Percentiles rank a stretch among this genome's conserved stretches.
phyloP scores from a whole-genome alignment of 2,113 vertebrate genomes.

The Hassar affinis region DNA sequence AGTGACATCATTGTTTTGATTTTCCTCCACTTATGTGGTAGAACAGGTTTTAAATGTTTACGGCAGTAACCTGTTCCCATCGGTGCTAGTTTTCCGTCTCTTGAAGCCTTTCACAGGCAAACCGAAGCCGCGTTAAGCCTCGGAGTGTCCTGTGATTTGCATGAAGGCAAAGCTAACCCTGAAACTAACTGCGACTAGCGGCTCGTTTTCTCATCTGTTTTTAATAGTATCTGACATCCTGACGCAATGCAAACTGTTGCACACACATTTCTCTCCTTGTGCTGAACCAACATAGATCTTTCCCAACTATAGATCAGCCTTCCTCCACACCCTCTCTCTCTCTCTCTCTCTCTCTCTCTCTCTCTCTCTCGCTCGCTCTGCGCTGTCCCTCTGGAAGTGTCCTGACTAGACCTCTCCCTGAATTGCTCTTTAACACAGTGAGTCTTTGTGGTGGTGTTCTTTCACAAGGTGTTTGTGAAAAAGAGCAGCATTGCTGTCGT shows the following conservation, averaged over 20 bases:
- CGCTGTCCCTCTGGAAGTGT: conserved; percentile 63
- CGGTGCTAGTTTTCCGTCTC: background rate
- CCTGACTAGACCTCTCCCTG: conserved; percentile 65
- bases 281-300: conserved; percentile 60
- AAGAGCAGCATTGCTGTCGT: conserved; percentile 63
- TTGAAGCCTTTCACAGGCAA: conserved; percentile 11
- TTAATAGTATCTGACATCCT: conserved; percentile 49
- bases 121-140: conserved; percentile 5
- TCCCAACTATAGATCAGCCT: conserved; percentile 60
- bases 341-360: conserved; percentile 39
- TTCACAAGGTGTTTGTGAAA: conserved; percentile 70
- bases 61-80: background rate
- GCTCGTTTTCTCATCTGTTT: conserved; percentile 48
- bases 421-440: conserved; percentile 66
- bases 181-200: conserved; percentile 26
- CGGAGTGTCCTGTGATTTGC: conserved; percentile 29
- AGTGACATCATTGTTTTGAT: conserved; percentile 40
- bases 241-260: conserved; percentile 63
- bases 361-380: conserved; percentile 31
- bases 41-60: conserved; percentile 38
- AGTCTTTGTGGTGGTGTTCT: conserved; percentile 65
- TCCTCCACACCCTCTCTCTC: conserved; percentile 35
- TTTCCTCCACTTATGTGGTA: conserved; percentile 32
- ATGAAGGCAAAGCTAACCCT: conserved; percentile 51
- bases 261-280: conserved; percentile 58